Conservation (phyloP, 2,888 invertebrate genomes). For the Eupithecia subumbrata region DNA sequence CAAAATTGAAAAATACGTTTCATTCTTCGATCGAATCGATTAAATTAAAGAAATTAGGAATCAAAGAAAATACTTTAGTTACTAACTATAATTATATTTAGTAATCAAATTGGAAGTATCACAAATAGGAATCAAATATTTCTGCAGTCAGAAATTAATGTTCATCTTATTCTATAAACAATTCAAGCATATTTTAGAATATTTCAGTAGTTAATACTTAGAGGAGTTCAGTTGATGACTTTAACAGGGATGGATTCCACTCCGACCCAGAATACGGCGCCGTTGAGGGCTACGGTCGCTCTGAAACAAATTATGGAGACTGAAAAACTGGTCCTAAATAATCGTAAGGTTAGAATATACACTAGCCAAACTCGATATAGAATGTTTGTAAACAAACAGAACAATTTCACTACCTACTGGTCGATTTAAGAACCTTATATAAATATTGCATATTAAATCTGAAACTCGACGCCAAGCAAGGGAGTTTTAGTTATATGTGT, state of each 20-base stretch:
- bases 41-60: no score
- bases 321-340: neutral
- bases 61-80: conserved; percentile 2
- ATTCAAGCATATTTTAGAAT: neutral
- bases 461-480: no score
- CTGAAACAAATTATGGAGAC: conserved; percentile 70
- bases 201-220: neutral
- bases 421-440: no score
- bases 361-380: no score
- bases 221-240: conserved; percentile 64
- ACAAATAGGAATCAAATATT: conserved; percentile 29
- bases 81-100: conserved; percentile 17
- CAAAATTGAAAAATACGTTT: conserved; percentile 49
- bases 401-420: no score
- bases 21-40: conserved; percentile 1
- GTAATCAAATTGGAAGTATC: conserved; percentile 27
- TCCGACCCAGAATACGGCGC: conserved; percentile 89
- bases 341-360: no score
- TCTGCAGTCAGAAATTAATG: conserved; percentile 32
- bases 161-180: conserved; percentile 12
- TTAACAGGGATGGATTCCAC: conserved; percentile 85
- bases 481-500: no score
- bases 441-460: no score
- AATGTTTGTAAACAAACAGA: no score
- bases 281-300: conserved; percentile 87